Evolutionary conservation across 2,113 vertebrate genomes (phyloP).

Genomic region (Carassius auratus): DNA sequence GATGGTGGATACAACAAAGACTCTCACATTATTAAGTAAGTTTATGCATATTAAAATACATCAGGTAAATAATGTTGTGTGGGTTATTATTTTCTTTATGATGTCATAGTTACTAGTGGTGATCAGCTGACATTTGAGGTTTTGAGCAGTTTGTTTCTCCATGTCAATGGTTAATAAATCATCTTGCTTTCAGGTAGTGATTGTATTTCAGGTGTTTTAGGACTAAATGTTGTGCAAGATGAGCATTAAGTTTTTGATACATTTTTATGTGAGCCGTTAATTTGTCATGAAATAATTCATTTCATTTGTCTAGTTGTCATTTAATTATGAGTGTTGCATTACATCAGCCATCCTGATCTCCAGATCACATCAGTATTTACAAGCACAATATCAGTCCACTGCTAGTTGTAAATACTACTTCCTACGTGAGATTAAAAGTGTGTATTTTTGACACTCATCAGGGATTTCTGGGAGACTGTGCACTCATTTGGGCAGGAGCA

Average conservation of each 20-base stretch:
- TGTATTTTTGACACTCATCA: slow-evolving; percentile 67
- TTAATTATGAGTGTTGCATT: neutral
- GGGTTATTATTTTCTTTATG: neutral
- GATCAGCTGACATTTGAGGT: neutral
- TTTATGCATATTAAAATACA: neutral
- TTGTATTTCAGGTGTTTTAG: neutral
- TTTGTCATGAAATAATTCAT: neutral
- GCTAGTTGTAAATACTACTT: neutral
- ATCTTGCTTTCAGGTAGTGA: neutral
- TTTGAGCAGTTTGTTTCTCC: neutral
- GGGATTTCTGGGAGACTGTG: slow-evolving; percentile 97
- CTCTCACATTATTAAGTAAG: slow-evolving; percentile 89
- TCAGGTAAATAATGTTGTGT: neutral
- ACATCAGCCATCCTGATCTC: neutral
- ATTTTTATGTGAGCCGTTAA: neutral
- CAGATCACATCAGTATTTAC: neutral
- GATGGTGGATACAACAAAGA: slow-evolving; percentile 95
- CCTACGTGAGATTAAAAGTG: neutral
- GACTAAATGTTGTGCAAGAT: neutral
- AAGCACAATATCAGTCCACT: neutral
- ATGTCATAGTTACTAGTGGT: neutral
- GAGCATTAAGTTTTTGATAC: neutral
- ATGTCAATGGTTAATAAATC: neutral
- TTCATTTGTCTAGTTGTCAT: neutral
- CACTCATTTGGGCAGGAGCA: slow-evolving; percentile 94